Percentiles rank a stretch among this genome's conserved stretches.
Conservation (phyloP, 2,113 vertebrate species). For the Pangasianodon hypophthalmus region DNA sequence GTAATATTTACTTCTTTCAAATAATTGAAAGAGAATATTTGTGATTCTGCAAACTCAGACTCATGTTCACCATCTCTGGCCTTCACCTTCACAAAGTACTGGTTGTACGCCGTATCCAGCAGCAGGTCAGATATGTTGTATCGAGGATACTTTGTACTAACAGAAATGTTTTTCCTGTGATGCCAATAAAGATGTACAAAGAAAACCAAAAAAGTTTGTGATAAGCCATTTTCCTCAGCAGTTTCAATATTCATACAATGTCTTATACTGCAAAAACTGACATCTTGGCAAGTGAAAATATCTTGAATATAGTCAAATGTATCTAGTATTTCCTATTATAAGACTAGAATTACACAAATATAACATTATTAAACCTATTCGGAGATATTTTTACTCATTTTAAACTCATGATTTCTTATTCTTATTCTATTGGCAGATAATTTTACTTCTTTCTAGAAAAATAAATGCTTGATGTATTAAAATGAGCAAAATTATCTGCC, state of each 20-base stretch:
- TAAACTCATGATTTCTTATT: too few species aligned
- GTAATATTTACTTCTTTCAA: fast-evolving
- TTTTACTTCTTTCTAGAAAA: too few species aligned
- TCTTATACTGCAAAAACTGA: background rate
- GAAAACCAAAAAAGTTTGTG: background rate
- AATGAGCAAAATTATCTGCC: too few species aligned
- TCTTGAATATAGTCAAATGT: background rate
- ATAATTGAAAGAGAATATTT: background rate
- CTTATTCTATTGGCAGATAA: too few species aligned
- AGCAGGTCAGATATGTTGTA: slow-evolving; percentile 57
- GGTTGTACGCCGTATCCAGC: background rate
- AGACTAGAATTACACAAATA: background rate
- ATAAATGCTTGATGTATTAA: background rate
- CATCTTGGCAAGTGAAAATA: background rate
- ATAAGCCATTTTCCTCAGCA: background rate
- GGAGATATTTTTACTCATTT: background rate
- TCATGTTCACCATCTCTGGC: slow-evolving; percentile 9
- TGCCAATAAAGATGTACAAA: background rate
- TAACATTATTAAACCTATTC: background rate
- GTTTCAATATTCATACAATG: background rate
- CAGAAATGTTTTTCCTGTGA: background rate
- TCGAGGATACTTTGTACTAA: background rate
- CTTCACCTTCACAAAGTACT: slow-evolving; percentile 1
- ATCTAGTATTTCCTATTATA: background rate
- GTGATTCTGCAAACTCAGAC: fast-evolving